A percentile compares a stretch with the other conserved stretches of the same genome.
Evolutionary conservation across 2,113 vertebrate genomes (phyloP).

Genomic region (Nannospalax galili): DNA sequence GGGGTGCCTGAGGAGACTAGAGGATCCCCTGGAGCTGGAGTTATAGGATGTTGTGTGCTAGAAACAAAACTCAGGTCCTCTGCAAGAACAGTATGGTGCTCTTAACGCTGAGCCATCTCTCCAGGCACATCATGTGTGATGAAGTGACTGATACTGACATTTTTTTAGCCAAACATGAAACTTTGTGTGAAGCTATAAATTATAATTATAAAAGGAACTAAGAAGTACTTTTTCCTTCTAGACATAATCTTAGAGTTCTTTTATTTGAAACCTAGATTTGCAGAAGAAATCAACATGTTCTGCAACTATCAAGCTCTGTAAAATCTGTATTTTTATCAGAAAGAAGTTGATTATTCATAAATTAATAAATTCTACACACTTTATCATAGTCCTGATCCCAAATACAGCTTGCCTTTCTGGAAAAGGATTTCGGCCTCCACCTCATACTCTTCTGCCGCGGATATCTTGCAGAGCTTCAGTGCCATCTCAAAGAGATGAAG

Average conservation of each 20-base stretch:
- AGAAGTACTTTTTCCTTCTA: background rate
- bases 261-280: background rate
- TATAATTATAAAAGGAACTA: background rate
- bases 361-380: fast-evolving
- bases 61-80: background rate
- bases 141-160: background rate
- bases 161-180: conserved; percentile 16
- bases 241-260: background rate
- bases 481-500: conserved; percentile 85
- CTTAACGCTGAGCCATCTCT: background rate
- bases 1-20: too few relatives aligned
- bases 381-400: background rate
- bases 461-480: conserved; percentile 83
- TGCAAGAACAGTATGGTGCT: background rate
- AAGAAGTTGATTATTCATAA: background rate
- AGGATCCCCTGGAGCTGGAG: background rate
- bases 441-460: conserved; percentile 82
- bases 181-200: background rate
- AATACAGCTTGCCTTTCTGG: conserved; percentile 86
- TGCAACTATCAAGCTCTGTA: background rate
- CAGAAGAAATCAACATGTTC: background rate
- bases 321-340: background rate
- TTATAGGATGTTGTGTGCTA: background rate
- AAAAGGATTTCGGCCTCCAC: conserved; percentile 90
- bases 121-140: background rate